phyloP scores from a whole-genome alignment of 2,888 invertebrate genomes.

The Pseudococcus jackbeardsleyi region DNA sequence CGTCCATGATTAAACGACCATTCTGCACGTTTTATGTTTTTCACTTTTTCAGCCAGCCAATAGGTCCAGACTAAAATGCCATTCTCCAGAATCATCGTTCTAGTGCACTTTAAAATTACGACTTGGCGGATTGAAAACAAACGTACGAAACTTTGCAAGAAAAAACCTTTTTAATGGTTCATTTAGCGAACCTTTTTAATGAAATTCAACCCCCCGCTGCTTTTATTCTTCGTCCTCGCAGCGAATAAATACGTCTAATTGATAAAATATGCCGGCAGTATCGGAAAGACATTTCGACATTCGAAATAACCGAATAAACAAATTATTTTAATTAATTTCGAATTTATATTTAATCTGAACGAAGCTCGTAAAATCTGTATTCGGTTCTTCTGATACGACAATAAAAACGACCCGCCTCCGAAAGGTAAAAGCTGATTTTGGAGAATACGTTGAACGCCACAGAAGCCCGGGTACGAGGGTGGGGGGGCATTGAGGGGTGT shows the following conservation, averaged over 20 bases:
- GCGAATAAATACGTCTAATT: not conserved
- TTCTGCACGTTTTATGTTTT: not conserved
- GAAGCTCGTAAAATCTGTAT: not conserved
- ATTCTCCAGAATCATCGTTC: not conserved
- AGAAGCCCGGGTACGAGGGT: too few species aligned
- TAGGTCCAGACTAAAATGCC: not conserved
- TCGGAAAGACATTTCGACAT: not conserved
- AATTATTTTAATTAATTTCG: constrained; percentile 35
- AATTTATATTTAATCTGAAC: constrained; percentile 33
- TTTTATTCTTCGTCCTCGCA: not conserved
- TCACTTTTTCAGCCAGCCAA: not conserved
- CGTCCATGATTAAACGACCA: constrained; percentile 5
- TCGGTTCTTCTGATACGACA: too few species aligned
- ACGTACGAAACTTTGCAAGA: not conserved
- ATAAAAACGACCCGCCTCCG: too few species aligned
- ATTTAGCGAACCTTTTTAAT: constrained; percentile 33
- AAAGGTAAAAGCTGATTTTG: too few species aligned
- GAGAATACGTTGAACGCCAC: too few species aligned
- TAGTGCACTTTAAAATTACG: too few species aligned
- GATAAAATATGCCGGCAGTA: not conserved
- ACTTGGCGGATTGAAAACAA: not conserved
- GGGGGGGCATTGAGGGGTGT: not conserved
- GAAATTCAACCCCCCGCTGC: not conserved
- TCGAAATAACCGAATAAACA: not conserved
- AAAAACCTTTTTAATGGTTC: constrained; percentile 28